phyloP scores from a whole-genome alignment of 1,140 invertebrate genomes.

The Tetranychus cinnabarinus region DNA sequence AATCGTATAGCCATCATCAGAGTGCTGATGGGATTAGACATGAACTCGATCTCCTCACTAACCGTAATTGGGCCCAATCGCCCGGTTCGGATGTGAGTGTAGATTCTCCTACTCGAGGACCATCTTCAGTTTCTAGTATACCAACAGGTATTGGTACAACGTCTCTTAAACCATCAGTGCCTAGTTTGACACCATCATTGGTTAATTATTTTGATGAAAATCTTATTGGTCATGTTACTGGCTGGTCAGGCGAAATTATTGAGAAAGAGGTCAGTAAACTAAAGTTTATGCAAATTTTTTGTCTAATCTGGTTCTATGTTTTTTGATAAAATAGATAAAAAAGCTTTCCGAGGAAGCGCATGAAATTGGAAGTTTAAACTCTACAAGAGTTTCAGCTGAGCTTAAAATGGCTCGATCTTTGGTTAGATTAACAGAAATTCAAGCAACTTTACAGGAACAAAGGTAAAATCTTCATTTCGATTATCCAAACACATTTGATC shows the following conservation, averaged over 20 bases:
- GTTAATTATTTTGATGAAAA: slow-evolving; percentile 75
- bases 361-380: slow-evolving; percentile 55
- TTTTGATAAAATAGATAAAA: slow-evolving; percentile 36
- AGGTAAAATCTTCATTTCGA: slow-evolving; percentile 35
- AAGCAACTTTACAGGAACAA: slow-evolving; percentile 87
- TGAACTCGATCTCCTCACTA: slow-evolving; percentile 6
- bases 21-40: slow-evolving; percentile 9
- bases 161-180: slow-evolving; percentile 17
- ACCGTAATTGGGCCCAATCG: slow-evolving; percentile 1
- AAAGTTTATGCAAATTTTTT: background rate
- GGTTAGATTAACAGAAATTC: slow-evolving; percentile 81
- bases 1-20: background rate
- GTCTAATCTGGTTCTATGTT: slow-evolving; percentile 1
- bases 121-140: background rate
- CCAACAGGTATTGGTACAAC: slow-evolving; percentile 2
- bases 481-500: background rate
- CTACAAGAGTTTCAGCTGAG: slow-evolving; percentile 78
- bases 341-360: slow-evolving; percentile 60
- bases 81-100: slow-evolving; percentile 3
- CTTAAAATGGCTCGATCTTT: slow-evolving; percentile 77
- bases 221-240: slow-evolving; percentile 65
- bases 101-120: background rate
- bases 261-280: slow-evolving; percentile 55
- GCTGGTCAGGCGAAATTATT: slow-evolving; percentile 70
- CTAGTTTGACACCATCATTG: slow-evolving; percentile 59